Evolutionary conservation across 2,888 invertebrate species (phyloP), one percentile per base, ranked within the genome.

Genomic region (Chouioia cunea): DNA sequence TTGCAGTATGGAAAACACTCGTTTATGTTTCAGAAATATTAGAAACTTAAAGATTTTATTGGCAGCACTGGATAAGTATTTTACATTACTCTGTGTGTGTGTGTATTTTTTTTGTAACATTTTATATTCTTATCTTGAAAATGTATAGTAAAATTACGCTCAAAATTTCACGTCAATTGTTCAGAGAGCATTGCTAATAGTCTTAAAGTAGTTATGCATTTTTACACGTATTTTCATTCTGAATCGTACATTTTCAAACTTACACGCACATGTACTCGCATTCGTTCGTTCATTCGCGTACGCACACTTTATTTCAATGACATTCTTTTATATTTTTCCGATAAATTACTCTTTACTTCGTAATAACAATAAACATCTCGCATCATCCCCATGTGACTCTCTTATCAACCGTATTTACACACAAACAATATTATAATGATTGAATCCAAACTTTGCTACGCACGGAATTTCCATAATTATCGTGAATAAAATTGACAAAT

Each of bases 41-140:
- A 50, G 16, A 65, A 44, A 44, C 57, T 80, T 79, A 79, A 83
- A 85, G 84, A 84, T 84, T 84, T 84, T 82, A 83, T 84, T 84
- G 85, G 85, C 84, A 85, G 85, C 82, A 80, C 81, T 81, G 80
- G 80, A 81, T 83, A 79, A 80, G 77, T 79, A 27, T 27, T 27
- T 76, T 78, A 73, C 76, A 75, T 76, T 75, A 75, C 68, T 75
- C 65, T 75, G 71, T 74, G 76, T 75, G 63, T 64, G 71, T 76
- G 71, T 66, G n/a, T 66, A 47, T n/a, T 36, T 62, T 64, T 58
- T 77, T 73, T 62, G 69, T 53, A 71, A 67, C 43, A 36, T 60
- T 56, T 68, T 64, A 53, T 23, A 52, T 65, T 71, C 48, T 65
- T 59, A 65, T 64, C 62, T 74, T 70, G 27, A 27, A 27, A 27